Base-by-base conservation (phyloP, 2,888 invertebrate species). In the Laspeyria flexula region DNA sequence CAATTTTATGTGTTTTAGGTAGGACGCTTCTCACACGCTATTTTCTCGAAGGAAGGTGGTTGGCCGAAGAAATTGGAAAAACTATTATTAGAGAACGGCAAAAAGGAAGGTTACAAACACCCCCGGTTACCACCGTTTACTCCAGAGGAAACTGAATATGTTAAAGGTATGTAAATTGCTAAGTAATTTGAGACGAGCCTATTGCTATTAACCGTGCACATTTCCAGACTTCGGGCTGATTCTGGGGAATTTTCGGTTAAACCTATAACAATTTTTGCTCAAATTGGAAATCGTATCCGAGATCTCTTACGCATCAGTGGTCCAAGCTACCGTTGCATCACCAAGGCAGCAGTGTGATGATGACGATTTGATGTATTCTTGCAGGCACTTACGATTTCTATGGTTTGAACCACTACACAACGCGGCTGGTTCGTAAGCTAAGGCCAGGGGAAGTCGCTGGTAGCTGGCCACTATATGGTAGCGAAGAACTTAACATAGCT, bases 51-150 rank as follows among this genome's bases (percentile, higher is more conserved):
- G 18, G 60, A 71, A 18, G 83, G 83, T 0, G 82, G 79, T 0
- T 83, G 81, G 81, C 83, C 83, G 0, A 66, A 68, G 0, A 41
- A 42, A 0, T 5, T 82, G 1, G 77, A 80, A 48, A 50, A 51
- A 4, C 12, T 53, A 0, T 59, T 83, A 10, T 70, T 65, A 0
- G 65, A 79, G 23, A 73, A 74, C 1, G 79, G 78, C 35, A 44
- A 30, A 10, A 46, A 45, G 9, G 65, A 77, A 46, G 81, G 80
- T 0, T 73, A 63, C 23, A 0, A 40, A 0, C 29, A 48, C 0
- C 77, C 79, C 0, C 68, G 70, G 34, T 52, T 84, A n/a, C 83
- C 82, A 0, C 43, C 72, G 0, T 80, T 82, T 23, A 79, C 79
- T 3, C 35, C 67, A 3, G 77, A 80, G 37, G 82, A 83, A 60